Percentiles rank a stretch among this genome's conserved stretches.
Conservation (phyloP, 2,888 invertebrate species). For the Cheilosia pagana region DNA sequence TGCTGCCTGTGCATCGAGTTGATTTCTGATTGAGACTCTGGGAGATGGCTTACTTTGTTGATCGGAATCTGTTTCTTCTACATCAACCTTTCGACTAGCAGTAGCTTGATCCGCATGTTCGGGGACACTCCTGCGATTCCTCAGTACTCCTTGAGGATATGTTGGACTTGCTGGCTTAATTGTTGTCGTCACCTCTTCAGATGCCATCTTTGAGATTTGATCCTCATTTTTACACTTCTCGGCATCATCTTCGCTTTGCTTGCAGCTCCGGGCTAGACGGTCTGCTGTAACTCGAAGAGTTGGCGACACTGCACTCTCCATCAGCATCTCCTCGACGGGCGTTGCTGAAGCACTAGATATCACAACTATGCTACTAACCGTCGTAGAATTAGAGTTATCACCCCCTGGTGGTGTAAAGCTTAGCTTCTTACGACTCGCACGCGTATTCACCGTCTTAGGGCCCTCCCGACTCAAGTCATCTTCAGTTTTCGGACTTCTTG, state of each 20-base stretch:
- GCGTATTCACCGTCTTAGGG: neutral
- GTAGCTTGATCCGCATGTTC: too few relatives aligned
- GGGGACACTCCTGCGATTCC: too few relatives aligned
- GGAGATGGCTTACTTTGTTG: too few relatives aligned
- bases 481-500: neutral
- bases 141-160: too few relatives aligned
- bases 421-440: neutral
- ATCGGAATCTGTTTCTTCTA: too few relatives aligned
- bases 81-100: too few relatives aligned
- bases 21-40: too few relatives aligned
- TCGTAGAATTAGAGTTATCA: constrained; percentile 39
- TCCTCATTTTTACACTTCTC: too few relatives aligned
- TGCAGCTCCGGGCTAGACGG: constrained; percentile 23
- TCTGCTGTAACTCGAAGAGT: neutral
- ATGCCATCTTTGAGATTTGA: too few relatives aligned
- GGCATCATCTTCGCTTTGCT: neutral
- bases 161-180: too few relatives aligned
- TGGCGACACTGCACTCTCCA: neutral
- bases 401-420: neutral
- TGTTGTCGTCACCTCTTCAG: too few relatives aligned
- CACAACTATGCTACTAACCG: constrained; percentile 23
- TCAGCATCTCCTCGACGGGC: neutral
- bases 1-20: too few relatives aligned
- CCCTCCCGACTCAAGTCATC: neutral
- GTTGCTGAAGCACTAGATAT: constrained; percentile 35